phyloP scores from a whole-genome alignment of 2,797 vertebrate species.

The Pseudomugil tenellus region DNA sequence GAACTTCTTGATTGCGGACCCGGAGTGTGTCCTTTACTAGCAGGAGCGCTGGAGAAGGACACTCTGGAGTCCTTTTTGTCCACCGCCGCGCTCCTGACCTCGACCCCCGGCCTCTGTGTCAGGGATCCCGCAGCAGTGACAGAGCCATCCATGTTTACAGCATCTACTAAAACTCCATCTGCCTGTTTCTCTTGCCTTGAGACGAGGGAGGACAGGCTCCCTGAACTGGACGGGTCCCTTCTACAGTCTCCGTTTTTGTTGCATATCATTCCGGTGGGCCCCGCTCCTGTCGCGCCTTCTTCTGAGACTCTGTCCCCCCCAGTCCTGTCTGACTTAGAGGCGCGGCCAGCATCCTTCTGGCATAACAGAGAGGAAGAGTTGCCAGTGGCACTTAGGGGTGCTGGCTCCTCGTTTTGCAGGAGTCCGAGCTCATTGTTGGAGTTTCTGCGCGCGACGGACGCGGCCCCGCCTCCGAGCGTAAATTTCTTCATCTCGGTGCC shows the following conservation, averaged over 20 bases:
- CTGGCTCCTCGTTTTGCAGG: slow-evolving; percentile 62
- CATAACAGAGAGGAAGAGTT: slow-evolving; percentile 56
- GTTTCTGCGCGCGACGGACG: slow-evolving; percentile 73
- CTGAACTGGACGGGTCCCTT: slow-evolving; percentile 80
- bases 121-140: slow-evolving; percentile 66
- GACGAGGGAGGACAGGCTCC: slow-evolving; percentile 81
- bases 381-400: slow-evolving; percentile 58
- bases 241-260: slow-evolving; percentile 88
- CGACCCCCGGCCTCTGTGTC: slow-evolving; percentile 68
- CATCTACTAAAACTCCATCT: slow-evolving; percentile 67
- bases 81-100: slow-evolving; percentile 60
- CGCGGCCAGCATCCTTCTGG: slow-evolving; percentile 67
- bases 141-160: slow-evolving; percentile 76
- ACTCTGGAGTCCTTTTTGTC: slow-evolving; percentile 85
- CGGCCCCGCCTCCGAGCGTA: slow-evolving; percentile 80
- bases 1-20: slow-evolving; percentile 73
- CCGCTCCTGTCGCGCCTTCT: slow-evolving; percentile 50
- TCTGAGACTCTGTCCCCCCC: slow-evolving; percentile 46
- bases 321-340: slow-evolving; percentile 48
- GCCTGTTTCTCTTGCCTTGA: slow-evolving; percentile 78
- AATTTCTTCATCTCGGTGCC: slow-evolving; percentile 73
- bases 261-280: slow-evolving; percentile 81
- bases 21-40: slow-evolving; percentile 64
- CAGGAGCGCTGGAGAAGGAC: slow-evolving; percentile 80
- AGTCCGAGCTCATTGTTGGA: slow-evolving; percentile 78